Base-by-base conservation (phyloP, 2,113 vertebrate species). In the Noturus placidus region DNA sequence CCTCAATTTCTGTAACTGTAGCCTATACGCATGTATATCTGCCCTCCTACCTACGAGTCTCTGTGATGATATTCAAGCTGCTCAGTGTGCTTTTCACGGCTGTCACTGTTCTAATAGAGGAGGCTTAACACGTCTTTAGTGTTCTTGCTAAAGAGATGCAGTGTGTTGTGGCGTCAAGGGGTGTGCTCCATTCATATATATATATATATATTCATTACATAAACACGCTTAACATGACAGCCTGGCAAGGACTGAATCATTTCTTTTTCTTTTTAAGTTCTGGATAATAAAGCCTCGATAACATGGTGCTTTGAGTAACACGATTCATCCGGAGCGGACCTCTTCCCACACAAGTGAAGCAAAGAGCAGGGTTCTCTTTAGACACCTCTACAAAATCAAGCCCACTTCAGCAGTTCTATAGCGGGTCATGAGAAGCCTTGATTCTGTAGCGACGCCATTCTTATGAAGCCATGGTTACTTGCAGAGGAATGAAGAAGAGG, bases 391-490 rank as follows among this genome's bases (percentile, higher is more conserved):
- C 63, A 56, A 19, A 19, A 69, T 87, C 50, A n/a, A 87, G 63
- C 33, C 61, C 63, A 50, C 77, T 70, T 70, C 30, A 81, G 63
- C 17, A 38, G 20, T 50, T 42, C 86, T 74, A 50, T 59, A 74
- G 80, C 9, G 33, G 52, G 11, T 54, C 83, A 77, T 77, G 42
- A 85, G 65, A 83, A 81, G 52, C 59, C 85, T 9, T 17, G 15
- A 70, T 38, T 74, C 81, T n/a, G 50, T 70, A 52, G 30, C 13
- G 22, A 35, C 42, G 25, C 54, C 33, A 30, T 52, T 82, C 77
- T 69, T 56, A 77, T 46, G 84, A 72, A 77, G 77, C 59, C 83
- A 79, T 83, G 78, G 87, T 77, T 52, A 90, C 76, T 50, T 15
- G 46, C 78, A 72, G 38, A 72, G 82, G 4, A 25, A 63, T n/a